Evolutionary conservation across 2,113 vertebrate species (phyloP).

Genomic region (Tupaia chinensis): DNA sequence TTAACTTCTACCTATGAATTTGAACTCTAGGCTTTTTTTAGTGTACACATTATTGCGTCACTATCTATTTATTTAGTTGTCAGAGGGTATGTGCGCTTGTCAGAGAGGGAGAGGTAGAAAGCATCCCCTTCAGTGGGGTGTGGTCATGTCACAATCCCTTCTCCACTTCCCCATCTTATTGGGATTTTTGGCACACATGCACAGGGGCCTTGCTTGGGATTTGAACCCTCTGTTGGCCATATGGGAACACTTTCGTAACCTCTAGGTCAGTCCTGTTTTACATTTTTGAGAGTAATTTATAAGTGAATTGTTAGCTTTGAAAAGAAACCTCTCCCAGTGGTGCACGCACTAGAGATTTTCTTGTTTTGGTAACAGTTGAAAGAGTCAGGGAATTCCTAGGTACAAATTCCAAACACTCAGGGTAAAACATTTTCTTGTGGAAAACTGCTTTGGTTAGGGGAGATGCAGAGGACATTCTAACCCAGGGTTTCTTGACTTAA

Average conservation of each 20-base stretch:
- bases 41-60: background rate
- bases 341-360: background rate
- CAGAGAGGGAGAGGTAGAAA: too few relatives aligned
- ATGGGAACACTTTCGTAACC: too few relatives aligned
- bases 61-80: too few relatives aligned
- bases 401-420: background rate
- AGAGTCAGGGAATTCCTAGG: background rate
- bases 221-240: too few relatives aligned
- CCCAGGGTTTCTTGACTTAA: background rate
- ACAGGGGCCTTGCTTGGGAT: too few relatives aligned
- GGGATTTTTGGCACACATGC: too few relatives aligned
- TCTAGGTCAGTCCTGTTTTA: background rate
- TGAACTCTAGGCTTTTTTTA: slow-evolving; percentile 42
- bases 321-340: background rate
- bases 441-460: slow-evolving; percentile 8
- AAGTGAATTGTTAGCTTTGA: slow-evolving; percentile 45
- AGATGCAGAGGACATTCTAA: slow-evolving; percentile 52
- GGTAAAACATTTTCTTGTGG: background rate
- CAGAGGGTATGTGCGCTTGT: too few relatives aligned
- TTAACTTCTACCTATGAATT: slow-evolving; percentile 24
- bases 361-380: slow-evolving; percentile 23
- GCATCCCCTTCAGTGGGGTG: too few relatives aligned
- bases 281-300: slow-evolving; percentile 58
- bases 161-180: too few relatives aligned
- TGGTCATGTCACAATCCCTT: too few relatives aligned